These are phyloP conservation scores for Caenorhabditis inopinata DNA, from an alignment of 1,140 invertebrate genomes.

Conservation along the genomic window DNA sequence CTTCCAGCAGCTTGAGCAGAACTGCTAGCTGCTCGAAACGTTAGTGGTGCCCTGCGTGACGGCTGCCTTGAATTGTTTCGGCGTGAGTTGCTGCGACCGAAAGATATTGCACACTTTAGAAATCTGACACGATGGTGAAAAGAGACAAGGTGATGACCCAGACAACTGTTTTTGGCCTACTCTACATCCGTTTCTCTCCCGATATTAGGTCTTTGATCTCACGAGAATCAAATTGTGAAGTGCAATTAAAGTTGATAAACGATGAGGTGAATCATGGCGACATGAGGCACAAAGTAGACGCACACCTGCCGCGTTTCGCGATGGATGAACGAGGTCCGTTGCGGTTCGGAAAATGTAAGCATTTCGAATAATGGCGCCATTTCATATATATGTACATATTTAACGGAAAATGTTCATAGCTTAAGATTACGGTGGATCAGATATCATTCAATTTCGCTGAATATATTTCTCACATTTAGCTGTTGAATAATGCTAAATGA, in stretches of 20 bases:
- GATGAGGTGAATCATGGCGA: background rate
- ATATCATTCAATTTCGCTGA: too few species aligned
- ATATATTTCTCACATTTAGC: too few species aligned
- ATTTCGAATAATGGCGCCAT: background rate
- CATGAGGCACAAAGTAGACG: background rate
- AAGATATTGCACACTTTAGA: background rate
- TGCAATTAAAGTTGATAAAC: constrained; percentile 30
- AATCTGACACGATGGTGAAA: constrained; percentile 26
- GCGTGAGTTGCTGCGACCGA: background rate
- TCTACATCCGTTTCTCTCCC: background rate
- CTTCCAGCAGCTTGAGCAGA: background rate
- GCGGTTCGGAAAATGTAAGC: background rate
- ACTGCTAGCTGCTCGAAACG: constrained; percentile 20
- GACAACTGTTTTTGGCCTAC: background rate
- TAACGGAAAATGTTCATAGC: background rate
- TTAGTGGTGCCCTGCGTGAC: background rate
- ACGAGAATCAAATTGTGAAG: too few species aligned
- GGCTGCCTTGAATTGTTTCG: constrained; percentile 11
- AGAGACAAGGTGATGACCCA: constrained; percentile 24
- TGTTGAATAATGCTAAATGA: too few species aligned
- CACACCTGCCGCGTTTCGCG: background rate
- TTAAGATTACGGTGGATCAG: background rate
- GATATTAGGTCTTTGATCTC: constrained; percentile 3
- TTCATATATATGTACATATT: background rate
- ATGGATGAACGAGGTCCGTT: background rate